phyloP scores from a whole-genome alignment of 64 coral and sea anemone species.

The Actinia tenebrosa region DNA sequence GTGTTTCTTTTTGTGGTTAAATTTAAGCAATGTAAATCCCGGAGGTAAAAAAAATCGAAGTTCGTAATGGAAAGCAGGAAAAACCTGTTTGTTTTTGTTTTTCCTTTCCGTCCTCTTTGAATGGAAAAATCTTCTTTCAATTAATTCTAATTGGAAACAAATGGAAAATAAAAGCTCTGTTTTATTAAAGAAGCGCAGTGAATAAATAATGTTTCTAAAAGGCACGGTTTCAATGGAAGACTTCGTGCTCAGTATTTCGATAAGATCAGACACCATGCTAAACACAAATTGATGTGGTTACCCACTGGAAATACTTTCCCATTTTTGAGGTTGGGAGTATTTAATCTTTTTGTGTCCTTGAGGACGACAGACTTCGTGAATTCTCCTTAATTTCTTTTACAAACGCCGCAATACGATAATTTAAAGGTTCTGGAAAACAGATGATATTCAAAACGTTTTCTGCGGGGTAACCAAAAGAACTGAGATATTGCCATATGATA shows the following conservation, averaged over 20 bases:
- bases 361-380: no score
- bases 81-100: background rate
- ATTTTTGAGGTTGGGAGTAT: background rate
- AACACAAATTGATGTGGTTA: conserved; percentile 1
- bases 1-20: background rate
- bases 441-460: no score
- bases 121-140: background rate
- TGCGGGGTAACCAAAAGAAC: no score
- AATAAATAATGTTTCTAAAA: background rate
- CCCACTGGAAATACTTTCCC: background rate
- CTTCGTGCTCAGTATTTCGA: background rate
- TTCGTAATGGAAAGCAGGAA: background rate
- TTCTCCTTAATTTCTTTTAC: no score
- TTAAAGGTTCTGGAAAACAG: no score
- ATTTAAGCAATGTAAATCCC: no score
- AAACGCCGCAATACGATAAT: no score
- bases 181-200: background rate
- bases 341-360: background rate
- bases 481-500: no score
- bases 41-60: no score
- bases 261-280: background rate
- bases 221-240: background rate
- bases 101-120: background rate
- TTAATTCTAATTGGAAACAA: background rate
- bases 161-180: background rate